Base-by-base conservation (phyloP, 2,113 vertebrate species). In the Melierax canorus region DNA sequence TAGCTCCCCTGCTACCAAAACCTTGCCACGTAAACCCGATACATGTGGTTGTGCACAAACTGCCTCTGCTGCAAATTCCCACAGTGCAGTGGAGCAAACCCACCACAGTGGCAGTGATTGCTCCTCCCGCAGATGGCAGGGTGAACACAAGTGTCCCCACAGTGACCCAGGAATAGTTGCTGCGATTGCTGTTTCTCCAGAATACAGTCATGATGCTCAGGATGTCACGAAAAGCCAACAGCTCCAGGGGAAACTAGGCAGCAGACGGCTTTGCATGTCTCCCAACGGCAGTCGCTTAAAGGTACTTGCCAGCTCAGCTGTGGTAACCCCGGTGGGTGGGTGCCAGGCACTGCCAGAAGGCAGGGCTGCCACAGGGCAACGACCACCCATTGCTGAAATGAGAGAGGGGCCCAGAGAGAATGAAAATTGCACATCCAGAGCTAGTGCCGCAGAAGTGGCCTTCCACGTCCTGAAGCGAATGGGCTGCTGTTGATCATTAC, bases 251-350 rank as follows among this genome's bases (percentile, higher is more conserved):
- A 86, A 75, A 86, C 6, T 3, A 45, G 27, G 22, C 41, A 56
- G 74, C 80, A 93, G 67, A 19, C 1, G 4, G 36, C 62, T 75
- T 68, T 58, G 48, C 43, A 23, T 4, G 3, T 29, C 10, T 63
- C 48, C 38, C 1, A 0, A 4, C 4, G 17, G 32, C 27, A 79
- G 56, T 12, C 0, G 1, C 72, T 71, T 66, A 34, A 22, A 77
- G 50, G 23, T 59, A 38, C 23, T 75, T 3, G 1, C 48, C 20
- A 46, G 67, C 48, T 90, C 81, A 78, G 38, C 56, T 72, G 58
- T 5, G 1, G 58, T 67, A 78, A 67, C 9, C 30, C 30, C 0
- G 1, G 41, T 48, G 3, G 1, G 27, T 41, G 27, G 43, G 43
- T 75, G 50, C 26, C 53, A 39, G 53, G 36, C 32, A 30, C 39